These are phyloP conservation scores for Biston stratarius DNA, from an alignment of 2,888 invertebrate species.

Conservation along the genomic window DNA sequence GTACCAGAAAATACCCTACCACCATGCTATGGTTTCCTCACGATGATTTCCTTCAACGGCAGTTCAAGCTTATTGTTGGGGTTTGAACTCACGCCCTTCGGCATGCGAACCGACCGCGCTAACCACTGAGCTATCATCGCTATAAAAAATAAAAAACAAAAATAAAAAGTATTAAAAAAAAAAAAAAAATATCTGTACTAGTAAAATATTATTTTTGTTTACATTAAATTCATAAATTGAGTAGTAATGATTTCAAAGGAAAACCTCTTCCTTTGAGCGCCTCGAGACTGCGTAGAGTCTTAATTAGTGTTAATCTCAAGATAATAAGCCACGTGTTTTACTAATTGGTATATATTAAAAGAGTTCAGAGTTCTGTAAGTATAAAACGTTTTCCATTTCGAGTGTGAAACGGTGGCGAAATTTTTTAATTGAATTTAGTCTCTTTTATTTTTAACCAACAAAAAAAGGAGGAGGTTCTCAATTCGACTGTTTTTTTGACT, in stretches of 20 bases:
- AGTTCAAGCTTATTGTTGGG: too few relatives aligned
- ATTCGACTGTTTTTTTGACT: too few relatives aligned
- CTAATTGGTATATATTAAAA: constrained; percentile 66
- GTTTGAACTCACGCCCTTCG: too few relatives aligned
- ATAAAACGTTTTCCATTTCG: neutral
- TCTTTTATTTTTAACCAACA: neutral
- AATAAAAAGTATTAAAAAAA: neutral
- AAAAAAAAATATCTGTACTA: neutral
- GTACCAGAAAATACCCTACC: too few relatives aligned
- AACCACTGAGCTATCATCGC: too few relatives aligned
- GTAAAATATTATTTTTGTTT: constrained; percentile 1
- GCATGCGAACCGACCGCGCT: too few relatives aligned
- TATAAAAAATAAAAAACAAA: too few relatives aligned
- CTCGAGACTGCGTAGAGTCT: constrained; percentile 64
- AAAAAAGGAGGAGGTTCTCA: too few relatives aligned
- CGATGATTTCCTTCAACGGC: too few relatives aligned
- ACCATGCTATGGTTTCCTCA: too few relatives aligned
- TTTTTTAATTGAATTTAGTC: neutral
- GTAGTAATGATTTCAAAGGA: constrained; percentile 66
- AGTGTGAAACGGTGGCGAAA: neutral
- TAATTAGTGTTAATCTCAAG: constrained; percentile 83
- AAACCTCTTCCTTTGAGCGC: constrained; percentile 73
- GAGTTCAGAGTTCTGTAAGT: neutral
- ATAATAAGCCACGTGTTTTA: constrained; percentile 79
- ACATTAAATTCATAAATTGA: constrained; percentile 18